A percentile compares a stretch with the other conserved stretches of the same genome.
These are phyloP conservation scores for Boleophthalmus pectinirostris DNA, from an alignment of 2,113 vertebrate genomes.

Conservation along the genomic window DNA sequence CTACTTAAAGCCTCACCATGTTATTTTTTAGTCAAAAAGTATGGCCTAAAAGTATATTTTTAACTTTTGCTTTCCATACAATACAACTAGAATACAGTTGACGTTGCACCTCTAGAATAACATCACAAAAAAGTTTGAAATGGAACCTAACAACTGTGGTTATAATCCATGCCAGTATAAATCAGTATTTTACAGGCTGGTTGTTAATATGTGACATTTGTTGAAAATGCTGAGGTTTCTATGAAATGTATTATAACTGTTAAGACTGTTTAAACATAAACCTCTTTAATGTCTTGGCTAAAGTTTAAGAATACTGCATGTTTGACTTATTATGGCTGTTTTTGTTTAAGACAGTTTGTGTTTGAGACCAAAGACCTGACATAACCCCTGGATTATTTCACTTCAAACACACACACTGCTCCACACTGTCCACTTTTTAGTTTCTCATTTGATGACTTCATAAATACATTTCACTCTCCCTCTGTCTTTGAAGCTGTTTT, in stretches of 20 bases:
- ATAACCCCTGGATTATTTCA: conserved; percentile 15
- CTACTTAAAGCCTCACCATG: no score
- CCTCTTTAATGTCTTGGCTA: neutral
- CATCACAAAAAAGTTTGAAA: neutral
- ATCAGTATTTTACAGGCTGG: neutral
- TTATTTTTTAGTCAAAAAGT: no score
- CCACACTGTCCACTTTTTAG: conserved; percentile 13
- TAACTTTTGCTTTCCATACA: no score
- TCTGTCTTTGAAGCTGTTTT: conserved; percentile 19
- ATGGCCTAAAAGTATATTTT: no score
- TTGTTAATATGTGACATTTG: neutral
- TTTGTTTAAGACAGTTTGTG: conserved; percentile 24
- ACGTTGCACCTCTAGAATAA: neutral
- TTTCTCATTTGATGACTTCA: neutral
- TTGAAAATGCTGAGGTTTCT: neutral
- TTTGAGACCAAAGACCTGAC: conserved; percentile 20
- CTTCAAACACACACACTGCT: conserved; percentile 4
- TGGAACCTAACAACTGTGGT: neutral
- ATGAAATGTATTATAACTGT: neutral
- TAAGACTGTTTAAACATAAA: neutral
- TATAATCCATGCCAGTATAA: neutral
- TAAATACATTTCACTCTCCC: neutral
- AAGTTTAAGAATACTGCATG: neutral
- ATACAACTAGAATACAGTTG: no score
- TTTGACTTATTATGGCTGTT: conserved; percentile 9